Evolutionary conservation across 2,888 invertebrate species (phyloP).

Genomic region (Bombylius discolor): DNA sequence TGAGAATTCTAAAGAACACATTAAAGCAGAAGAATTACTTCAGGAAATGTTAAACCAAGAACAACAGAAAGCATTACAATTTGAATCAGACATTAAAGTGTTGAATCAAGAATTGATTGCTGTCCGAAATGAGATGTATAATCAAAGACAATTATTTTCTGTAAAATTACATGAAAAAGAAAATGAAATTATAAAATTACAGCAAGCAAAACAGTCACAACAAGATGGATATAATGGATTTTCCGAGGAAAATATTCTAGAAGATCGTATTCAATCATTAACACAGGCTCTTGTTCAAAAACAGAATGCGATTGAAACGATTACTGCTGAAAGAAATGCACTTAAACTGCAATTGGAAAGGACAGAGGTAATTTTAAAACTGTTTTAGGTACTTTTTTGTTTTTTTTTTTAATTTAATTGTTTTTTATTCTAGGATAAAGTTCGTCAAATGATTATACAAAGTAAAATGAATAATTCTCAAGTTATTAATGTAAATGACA

Average conservation of each 20-base stretch:
- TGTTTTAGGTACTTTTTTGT: slow-evolving; percentile 3
- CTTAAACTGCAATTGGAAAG: slow-evolving; percentile 72
- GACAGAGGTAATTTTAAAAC: slow-evolving; percentile 43
- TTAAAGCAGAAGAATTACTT: not conserved
- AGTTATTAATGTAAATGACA: slow-evolving; percentile 47
- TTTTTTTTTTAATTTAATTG: slow-evolving; percentile 11
- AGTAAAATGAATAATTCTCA: slow-evolving; percentile 41
- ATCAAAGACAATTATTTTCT: slow-evolving; percentile 25
- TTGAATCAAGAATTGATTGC: slow-evolving; percentile 32
- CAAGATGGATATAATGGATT: slow-evolving; percentile 18
- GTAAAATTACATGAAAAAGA: slow-evolving; percentile 35
- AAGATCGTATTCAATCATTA: slow-evolving; percentile 43
- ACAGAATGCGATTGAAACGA: slow-evolving; percentile 69
- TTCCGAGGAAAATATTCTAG: slow-evolving; percentile 15
- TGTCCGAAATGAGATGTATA: slow-evolving; percentile 33
- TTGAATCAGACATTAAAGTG: slow-evolving; percentile 30
- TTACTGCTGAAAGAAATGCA: slow-evolving; percentile 76
- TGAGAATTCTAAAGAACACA: slow-evolving; percentile 3
- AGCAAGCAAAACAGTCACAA: slow-evolving; percentile 38
- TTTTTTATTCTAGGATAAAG: slow-evolving; percentile 37
- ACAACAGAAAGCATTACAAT: slow-evolving; percentile 37
- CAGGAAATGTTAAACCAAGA: slow-evolving; percentile 32
- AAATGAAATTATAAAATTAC: slow-evolving; percentile 41
- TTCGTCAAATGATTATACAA: slow-evolving; percentile 43
- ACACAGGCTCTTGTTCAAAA: slow-evolving; percentile 76